Base-by-base conservation (phyloP, 2,797 vertebrate species). In the Steatocranus sp. region DNA sequence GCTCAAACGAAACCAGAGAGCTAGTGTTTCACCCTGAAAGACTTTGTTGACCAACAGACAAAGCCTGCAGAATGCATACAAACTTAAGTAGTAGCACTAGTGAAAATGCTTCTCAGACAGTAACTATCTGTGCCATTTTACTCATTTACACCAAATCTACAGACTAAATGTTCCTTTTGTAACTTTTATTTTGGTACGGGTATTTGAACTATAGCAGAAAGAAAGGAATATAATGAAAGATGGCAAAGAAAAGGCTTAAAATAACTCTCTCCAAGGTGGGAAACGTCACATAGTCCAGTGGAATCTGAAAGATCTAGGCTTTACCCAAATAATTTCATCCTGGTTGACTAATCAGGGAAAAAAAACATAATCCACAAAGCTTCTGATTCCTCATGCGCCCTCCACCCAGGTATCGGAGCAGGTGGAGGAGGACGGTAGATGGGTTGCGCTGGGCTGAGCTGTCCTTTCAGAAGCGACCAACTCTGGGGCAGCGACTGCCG, bases 401-500 rank as follows among this genome's bases (percentile, higher is more conserved):
- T 11, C 20, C 43, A 14, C 30, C 68, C 15, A 25, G 68, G 51
- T 75, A 63, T 46, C 20, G 36, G 38, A 70, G 76, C 5, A 8
- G 83, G 58, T 11, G 43, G 12, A 73, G 17, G 32, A 61, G 50
- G 51, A 61, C 18, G 70, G 15, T 51, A 74, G 36, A 49, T 4
- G 12, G 30, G 32, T 49, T 76, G 75, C 1, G 27, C 70, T 36
- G 78, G 50, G 75, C 58, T 90, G 18, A 75, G 75, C 76, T 58
- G 85, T 79, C 25, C 54, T 87, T 75, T 85, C 73, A 86, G 76
- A 78, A 82, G 76, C 58, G 27, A 76, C 38, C 34, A 66, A 27
- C 34, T 46, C 46, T 77, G 41, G 78, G 82, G 76, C 83, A 85
- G 78, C 36, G 23, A 30, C 53, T 11, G n/a, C 25, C 20, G n/a